A percentile compares a stretch with the other conserved stretches of the same genome.
These are phyloP conservation scores for Bilobella aurantiaca DNA, from an alignment of 1,140 invertebrate genomes.

Conservation along the genomic window DNA sequence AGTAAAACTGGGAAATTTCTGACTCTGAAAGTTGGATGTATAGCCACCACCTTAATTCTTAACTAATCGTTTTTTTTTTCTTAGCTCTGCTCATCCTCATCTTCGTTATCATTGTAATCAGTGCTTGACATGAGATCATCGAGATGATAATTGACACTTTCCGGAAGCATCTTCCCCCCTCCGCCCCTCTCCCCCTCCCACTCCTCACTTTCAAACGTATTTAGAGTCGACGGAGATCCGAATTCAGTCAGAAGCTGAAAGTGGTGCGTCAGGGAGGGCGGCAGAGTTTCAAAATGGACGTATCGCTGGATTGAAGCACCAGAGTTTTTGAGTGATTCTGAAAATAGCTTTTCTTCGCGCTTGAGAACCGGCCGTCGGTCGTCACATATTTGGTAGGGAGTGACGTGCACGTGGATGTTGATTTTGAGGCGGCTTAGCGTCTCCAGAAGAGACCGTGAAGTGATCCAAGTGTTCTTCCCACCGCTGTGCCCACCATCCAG, in stretches of 20 bases:
- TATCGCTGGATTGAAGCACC: constrained; percentile 46
- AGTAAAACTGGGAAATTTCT: too few relatives aligned
- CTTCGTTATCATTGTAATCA: neutral
- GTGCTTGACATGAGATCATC: too few relatives aligned
- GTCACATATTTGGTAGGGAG: constrained; percentile 27
- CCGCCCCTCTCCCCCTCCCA: neutral
- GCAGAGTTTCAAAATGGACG: neutral
- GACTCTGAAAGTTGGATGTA: too few relatives aligned
- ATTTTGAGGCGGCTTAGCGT: constrained; percentile 54
- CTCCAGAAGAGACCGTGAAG: constrained; percentile 55
- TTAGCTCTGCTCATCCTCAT: too few relatives aligned
- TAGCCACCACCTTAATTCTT: too few relatives aligned
- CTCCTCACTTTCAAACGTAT: neutral
- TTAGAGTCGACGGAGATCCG: neutral
- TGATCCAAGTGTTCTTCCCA: constrained; percentile 73
- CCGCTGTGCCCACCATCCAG: constrained; percentile 76
- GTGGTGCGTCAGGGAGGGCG: neutral
- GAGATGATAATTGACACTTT: neutral
- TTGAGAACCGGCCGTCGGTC: constrained; percentile 65
- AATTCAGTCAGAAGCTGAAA: constrained; percentile 2
- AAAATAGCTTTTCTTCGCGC: constrained; percentile 66
- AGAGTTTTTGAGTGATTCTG: constrained; percentile 51
- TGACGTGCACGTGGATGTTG: constrained; percentile 28
- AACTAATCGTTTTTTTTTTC: too few relatives aligned
- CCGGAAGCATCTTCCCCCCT: neutral